These are phyloP conservation scores for Drosophila obscura DNA, from an alignment of 1,140 invertebrate genomes.

Conservation along the genomic window DNA sequence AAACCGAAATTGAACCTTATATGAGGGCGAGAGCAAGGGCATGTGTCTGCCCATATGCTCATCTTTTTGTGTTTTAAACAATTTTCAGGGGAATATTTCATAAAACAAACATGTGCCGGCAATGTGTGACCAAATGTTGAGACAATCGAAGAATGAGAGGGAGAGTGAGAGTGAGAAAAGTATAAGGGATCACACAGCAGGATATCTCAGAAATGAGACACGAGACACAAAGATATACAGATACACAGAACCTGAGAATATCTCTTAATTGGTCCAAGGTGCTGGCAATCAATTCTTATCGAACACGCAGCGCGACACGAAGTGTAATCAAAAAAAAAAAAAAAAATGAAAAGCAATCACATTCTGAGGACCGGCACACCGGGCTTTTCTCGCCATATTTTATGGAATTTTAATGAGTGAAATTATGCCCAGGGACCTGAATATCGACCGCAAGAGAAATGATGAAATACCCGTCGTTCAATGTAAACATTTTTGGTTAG, in stretches of 20 bases:
- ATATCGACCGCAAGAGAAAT: conserved; percentile 8
- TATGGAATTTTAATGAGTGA: conserved; percentile 71
- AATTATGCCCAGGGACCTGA: conserved; percentile 52
- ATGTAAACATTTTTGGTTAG: conserved; percentile 56
- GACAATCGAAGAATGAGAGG: not conserved
- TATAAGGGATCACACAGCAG: conserved; percentile 8
- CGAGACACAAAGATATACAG: not conserved
- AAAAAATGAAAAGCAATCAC: conserved; percentile 38
- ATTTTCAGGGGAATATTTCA: conserved; percentile 50
- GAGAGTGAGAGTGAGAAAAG: not conserved
- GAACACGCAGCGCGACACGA: conserved; percentile 50
- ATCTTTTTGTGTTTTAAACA: conserved; percentile 53
- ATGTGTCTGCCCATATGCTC: conserved; percentile 45
- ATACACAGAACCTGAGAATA: too few relatives aligned
- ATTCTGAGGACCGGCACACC: conserved; percentile 24
- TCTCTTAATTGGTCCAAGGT: conserved; percentile 9
- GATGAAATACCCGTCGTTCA: not conserved
- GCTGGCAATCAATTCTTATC: conserved; percentile 43
- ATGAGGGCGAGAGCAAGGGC: conserved; percentile 57
- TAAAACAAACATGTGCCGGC: conserved; percentile 67
- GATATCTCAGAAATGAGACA: conserved; percentile 7
- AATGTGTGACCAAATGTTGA: conserved; percentile 61
- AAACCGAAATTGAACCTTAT: conserved; percentile 72
- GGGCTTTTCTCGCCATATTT: conserved; percentile 35
- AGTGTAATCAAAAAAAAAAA: conserved; percentile 38